Percentiles rank a stretch among this genome's conserved stretches.
Conservation (phyloP, 2,888 invertebrate species). For the Corythucha ciliata region DNA sequence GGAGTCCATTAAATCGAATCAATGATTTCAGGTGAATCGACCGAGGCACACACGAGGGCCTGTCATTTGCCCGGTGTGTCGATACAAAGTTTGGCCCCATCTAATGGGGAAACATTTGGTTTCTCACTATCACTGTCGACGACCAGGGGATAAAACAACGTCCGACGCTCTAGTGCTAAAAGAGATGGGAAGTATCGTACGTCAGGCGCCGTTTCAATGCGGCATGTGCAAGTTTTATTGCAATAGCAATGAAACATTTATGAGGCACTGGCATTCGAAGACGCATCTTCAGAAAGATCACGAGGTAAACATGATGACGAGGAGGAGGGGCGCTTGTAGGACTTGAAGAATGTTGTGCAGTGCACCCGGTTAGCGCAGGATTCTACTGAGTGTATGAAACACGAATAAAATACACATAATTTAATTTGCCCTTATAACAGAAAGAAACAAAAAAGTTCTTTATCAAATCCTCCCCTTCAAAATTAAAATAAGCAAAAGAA, state of each 20-base stretch:
- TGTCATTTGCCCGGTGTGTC: conserved; percentile 61
- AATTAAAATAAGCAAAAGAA: too few species aligned
- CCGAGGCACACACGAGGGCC: conserved; percentile 19
- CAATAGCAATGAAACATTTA: conserved; percentile 60
- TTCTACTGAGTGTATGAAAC: too few species aligned
- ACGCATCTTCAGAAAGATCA: conserved; percentile 49
- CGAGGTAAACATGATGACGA: conserved; percentile 37
- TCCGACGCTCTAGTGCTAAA: conserved; percentile 58
- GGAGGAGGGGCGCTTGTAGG: background rate
- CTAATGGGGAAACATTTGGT: conserved; percentile 76
- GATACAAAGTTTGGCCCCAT: conserved; percentile 55
- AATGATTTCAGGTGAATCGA: background rate
- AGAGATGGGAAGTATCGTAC: conserved; percentile 66
- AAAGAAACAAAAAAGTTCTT: too few species aligned
- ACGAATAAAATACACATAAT: too few species aligned
- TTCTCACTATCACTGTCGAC: conserved; percentile 74
- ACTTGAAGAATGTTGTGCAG: background rate
- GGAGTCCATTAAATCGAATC: background rate
- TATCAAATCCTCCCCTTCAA: too few species aligned
- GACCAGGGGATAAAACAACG: conserved; percentile 50
- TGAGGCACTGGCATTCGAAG: conserved; percentile 63
- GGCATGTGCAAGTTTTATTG: conserved; percentile 75
- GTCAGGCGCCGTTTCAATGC: conserved; percentile 79
- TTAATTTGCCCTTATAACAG: too few species aligned
- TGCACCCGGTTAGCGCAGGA: too few species aligned